Base-by-base conservation (phyloP, 2,888 invertebrate species). In the Hirtodrosophila confusa region DNA sequence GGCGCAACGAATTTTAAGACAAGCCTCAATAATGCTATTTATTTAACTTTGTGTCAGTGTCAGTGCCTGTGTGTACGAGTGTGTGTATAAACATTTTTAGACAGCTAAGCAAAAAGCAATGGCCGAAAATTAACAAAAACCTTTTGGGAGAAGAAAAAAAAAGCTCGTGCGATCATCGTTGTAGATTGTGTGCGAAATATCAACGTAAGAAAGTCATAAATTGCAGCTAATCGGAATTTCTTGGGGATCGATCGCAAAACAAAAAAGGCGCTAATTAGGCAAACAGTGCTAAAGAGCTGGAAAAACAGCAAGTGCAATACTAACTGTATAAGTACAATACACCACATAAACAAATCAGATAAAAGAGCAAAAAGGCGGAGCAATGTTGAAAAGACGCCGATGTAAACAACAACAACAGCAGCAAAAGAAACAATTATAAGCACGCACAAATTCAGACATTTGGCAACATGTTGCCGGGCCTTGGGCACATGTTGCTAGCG, bases 151-250 rank as follows among this genome's bases (percentile, higher is more conserved):
- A 66, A 48, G 2, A 40, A 17, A 41, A 49, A 61, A 47, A 33
- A 27, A 27, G 6, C 36, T 70, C 29, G 67, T 50, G 75, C 51
- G 86, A 84, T 82, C 60, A 67, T 60, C 67, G 70, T 51, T 43
- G 50, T 11, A 64, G 83, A 86, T 86, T 74, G 63, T 50, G 70
- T 45, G 45, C 29, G n/a, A 68, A 55, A 54, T 43, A 54, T 66
- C 40, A 51, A 53, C 61, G 54, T 33, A 57, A 60, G 53, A 63
- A 75, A 61, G 65, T 80, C 85, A 84, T 82, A 82, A 82, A 86
- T 75, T 80, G 78, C 54, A 47, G 69, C 68, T 78, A 84, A 82
- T 82, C 86, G 66, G 48, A 63, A 70, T 68, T 56, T 49, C 23
- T 36, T 57, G 45, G 49, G 35, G 33, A 69, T 45, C 74, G 69